These are phyloP conservation scores for Argyrosomus japonicus DNA, from an alignment of 2,113 vertebrate species.

Conservation along the genomic window DNA sequence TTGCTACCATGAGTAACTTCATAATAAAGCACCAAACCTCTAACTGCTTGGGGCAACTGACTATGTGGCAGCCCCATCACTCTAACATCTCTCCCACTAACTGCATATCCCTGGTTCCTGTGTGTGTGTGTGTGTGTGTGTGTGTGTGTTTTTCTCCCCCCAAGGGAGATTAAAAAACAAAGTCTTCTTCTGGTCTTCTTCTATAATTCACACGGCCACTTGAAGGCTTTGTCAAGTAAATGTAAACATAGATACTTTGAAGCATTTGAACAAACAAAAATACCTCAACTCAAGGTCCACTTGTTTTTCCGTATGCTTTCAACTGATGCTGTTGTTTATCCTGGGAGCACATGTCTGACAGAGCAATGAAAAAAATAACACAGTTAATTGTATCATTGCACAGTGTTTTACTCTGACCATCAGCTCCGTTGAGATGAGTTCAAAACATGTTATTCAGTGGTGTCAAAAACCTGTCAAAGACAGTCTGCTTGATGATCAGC, in stretches of 20 bases:
- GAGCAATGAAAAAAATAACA: background rate
- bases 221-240: background rate
- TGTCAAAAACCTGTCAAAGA: slow-evolving; percentile 41
- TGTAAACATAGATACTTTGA: background rate
- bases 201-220: too few relatives aligned
- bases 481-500: slow-evolving; percentile 34
- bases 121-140: too few relatives aligned
- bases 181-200: too few relatives aligned
- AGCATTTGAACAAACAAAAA: background rate
- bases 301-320: background rate
- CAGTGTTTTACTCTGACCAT: background rate
- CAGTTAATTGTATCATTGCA: background rate
- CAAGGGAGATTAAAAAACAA: too few relatives aligned
- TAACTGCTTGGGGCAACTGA: too few relatives aligned
- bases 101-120: too few relatives aligned
- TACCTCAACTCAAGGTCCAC: background rate
- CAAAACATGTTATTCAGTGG: slow-evolving; percentile 26
- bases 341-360: background rate
- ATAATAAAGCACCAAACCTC: too few relatives aligned
- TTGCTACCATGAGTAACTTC: too few relatives aligned
- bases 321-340: background rate
- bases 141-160: too few relatives aligned
- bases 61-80: too few relatives aligned
- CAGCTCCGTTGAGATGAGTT: slow-evolving; percentile 11
- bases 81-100: too few relatives aligned